These are phyloP conservation scores for Dicyrtoma fusca DNA, from an alignment of 2,888 invertebrate species.

Conservation along the genomic window DNA sequence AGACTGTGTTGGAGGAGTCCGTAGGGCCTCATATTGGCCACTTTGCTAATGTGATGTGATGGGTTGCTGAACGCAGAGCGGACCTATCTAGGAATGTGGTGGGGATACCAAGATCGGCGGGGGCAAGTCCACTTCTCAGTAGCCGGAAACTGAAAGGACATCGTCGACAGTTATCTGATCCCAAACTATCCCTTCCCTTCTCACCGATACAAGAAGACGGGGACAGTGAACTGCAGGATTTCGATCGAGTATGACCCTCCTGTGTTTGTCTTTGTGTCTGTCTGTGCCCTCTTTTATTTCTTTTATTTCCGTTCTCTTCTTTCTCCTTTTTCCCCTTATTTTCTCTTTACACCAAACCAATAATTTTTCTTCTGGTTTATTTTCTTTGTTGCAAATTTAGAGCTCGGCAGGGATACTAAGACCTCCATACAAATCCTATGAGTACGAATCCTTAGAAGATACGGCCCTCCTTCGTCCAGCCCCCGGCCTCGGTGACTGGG, in stretches of 20 bases:
- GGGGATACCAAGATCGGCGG: conserved; percentile 56
- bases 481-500: conserved; percentile 58
- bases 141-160: conserved; percentile 60
- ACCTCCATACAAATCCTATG: conserved; percentile 61
- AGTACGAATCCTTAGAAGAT: conserved; percentile 61
- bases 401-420: conserved; percentile 57
- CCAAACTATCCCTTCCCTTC: conserved; percentile 63
- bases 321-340: conserved; percentile 15
- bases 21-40: conserved; percentile 41
- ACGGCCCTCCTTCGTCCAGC: conserved; percentile 52
- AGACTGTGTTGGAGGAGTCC: conserved; percentile 56
- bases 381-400: conserved; percentile 35
- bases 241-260: conserved; percentile 57
- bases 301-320: conserved; percentile 2
- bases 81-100: conserved; percentile 55
- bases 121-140: conserved; percentile 57
- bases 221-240: conserved; percentile 58
- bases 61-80: conserved; percentile 57
- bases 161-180: conserved; percentile 64
- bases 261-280: conserved; percentile 57
- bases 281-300: conserved; percentile 57
- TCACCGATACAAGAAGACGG: conserved; percentile 63
- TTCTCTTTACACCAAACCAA: conserved; percentile 7
- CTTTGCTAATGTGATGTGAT: conserved; percentile 51
- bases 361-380: background rate